Conservation (phyloP, 2,888 invertebrate species). For the Sinotaia quadrata region DNA sequence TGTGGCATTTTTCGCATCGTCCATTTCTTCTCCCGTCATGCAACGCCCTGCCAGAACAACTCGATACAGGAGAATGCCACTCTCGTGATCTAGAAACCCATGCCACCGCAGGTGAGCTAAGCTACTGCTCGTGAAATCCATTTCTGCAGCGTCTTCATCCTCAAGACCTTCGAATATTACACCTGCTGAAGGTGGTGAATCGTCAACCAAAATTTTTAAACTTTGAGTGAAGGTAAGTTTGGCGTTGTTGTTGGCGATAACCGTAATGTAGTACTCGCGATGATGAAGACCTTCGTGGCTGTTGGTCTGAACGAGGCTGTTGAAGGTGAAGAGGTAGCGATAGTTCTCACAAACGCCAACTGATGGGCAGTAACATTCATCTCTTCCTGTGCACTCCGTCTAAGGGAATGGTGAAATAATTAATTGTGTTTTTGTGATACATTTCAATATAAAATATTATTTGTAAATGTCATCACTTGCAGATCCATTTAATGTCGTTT, state of each 20-base stretch:
- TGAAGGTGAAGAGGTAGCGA: conserved; percentile 37
- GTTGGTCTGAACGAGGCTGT: conserved; percentile 32
- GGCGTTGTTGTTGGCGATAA: conserved; percentile 52
- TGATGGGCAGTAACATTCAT: conserved; percentile 48
- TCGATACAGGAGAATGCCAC: conserved; percentile 39
- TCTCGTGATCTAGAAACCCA: conserved; percentile 48
- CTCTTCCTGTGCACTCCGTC: conserved; percentile 10
- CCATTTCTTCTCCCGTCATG: conserved; percentile 16
- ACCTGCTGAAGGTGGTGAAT: conserved; percentile 50
- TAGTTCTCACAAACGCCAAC: conserved; percentile 42
- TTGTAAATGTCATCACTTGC: no score
- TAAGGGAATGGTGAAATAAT: conserved; percentile 9
- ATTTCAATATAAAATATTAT: no score
- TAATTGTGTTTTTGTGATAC: no score
- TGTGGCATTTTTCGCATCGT: background rate
- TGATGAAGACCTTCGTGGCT: conserved; percentile 49
- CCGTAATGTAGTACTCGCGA: conserved; percentile 45
- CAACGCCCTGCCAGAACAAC: conserved; percentile 32
- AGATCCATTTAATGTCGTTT: no score
- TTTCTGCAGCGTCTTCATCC: conserved; percentile 31
- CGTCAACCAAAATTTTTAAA: conserved; percentile 49
- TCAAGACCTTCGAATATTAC: conserved; percentile 45
- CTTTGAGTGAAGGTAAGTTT: conserved; percentile 37
- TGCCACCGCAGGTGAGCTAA: conserved; percentile 39
- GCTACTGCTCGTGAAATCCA: conserved; percentile 41